Base-by-base conservation (phyloP, 1,140 invertebrate species). In the Oryctes rhinoceros region DNA sequence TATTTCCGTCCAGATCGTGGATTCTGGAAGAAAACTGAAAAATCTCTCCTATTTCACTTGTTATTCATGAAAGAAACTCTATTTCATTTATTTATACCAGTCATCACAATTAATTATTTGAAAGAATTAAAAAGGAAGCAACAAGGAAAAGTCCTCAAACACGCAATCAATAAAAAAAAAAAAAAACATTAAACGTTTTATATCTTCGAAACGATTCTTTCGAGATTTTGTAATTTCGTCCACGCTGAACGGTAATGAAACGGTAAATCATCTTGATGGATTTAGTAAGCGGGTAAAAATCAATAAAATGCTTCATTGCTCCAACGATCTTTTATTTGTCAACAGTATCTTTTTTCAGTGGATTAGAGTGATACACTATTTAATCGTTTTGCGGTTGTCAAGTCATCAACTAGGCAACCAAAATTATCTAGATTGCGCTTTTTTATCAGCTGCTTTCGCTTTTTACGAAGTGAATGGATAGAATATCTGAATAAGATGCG, bases 371-470 rank as follows among this genome's bases (percentile, higher is more conserved):
- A 24, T 35, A 24, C 37, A 71, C 65, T 71, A 71, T 37, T 37
- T 71, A 71, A 71, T 37, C 24, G n/a, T 18, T 71, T 71, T 71
- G 65, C 65, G 65, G 65, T 71, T 71, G 65, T 71, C 65, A 71
- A 71, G 35, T 71, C 65, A 71, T 71, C 65, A 71, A 9, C 65
- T 35, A 37, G 65, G 65, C 65, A 37, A 71, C 65, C 65, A 37
- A 37, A 71, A 35, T 30, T 71, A 71, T 71, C 24, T 71, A 24
- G 65, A 71, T 5, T 24, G 20, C 35, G 20, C 10, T 71, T 35
- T 67, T 71, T 71, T 71, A 24, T 30, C 53, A 4, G 11, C n/a
- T 59, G 53, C 3, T 53, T 53, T 53, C 49, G n/a, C 49, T 53
- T 4, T 53, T 44, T 44, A 10, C 5, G 39, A 44, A 3, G 39